Percentiles rank a stretch among this genome's conserved stretches.
These are phyloP conservation scores for Eulemur coronatus DNA, from an alignment of 2,797 vertebrate species.

Conservation along the genomic window DNA sequence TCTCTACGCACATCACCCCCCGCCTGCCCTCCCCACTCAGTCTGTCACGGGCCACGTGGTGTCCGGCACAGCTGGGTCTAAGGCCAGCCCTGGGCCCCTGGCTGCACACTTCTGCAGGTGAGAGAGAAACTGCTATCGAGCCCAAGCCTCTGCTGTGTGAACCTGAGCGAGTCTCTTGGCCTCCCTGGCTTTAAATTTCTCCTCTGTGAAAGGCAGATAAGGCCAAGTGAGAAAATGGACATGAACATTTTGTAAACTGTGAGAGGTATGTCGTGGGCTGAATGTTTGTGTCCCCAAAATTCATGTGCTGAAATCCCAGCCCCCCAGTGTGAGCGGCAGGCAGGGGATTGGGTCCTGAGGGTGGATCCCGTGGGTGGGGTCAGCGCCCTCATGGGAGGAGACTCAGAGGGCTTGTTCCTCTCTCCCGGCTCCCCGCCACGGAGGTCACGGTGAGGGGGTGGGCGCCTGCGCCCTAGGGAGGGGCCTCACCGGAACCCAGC, in stretches of 20 bases:
- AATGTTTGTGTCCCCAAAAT: not conserved
- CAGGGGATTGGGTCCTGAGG: no score
- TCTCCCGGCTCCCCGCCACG: not conserved
- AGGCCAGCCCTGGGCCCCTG: no score
- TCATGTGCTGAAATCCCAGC: not conserved
- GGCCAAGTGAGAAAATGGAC: not conserved
- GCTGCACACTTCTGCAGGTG: not conserved
- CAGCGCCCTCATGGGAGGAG: not conserved
- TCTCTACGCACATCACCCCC: not conserved
- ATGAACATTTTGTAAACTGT: not conserved
- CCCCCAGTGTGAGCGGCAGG: not conserved
- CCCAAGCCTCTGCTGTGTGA: not conserved
- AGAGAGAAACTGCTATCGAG: not conserved
- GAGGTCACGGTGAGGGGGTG: not conserved
- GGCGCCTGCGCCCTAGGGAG: rapidly evolving
- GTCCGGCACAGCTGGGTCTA: not conserved
- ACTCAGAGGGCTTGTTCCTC: not conserved
- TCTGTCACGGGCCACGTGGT: not conserved
- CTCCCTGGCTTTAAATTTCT: not conserved
- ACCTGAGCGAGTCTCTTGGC: not conserved
- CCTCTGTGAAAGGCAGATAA: not conserved
- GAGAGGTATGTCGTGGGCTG: not conserved
- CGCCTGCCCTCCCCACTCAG: not conserved
- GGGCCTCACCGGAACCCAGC: not conserved
- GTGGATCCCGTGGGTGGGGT: no score